Percentiles rank a stretch among this genome's conserved stretches.
Evolutionary conservation across 2,113 vertebrate species (phyloP).

Genomic region (Oncorhynchus keta): DNA sequence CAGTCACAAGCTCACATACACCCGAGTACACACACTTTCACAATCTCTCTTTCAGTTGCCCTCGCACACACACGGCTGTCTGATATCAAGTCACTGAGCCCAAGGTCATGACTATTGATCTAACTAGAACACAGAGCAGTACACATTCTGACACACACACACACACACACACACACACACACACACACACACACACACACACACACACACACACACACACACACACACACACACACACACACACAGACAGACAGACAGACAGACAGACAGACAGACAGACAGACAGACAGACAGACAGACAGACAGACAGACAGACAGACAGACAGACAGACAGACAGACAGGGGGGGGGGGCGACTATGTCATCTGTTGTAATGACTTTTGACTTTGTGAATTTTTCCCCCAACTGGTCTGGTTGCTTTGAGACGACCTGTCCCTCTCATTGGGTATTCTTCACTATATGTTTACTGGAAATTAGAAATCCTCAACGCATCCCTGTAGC

Average conservation of each 20-base stretch:
- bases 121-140: constrained; percentile 20
- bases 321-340: neutral
- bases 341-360: neutral
- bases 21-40: neutral
- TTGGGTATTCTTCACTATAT: constrained; percentile 16
- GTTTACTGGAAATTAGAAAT: constrained; percentile 24
- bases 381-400: no score
- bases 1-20: neutral
- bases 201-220: neutral
- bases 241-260: neutral
- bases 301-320: neutral
- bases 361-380: no score
- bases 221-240: neutral
- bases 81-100: constrained; percentile 22
- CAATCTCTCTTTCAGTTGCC: neutral
- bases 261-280: neutral
- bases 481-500: constrained; percentile 16
- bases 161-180: neutral
- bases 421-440: constrained; percentile 15
- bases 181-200: neutral
- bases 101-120: constrained; percentile 39
- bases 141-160: constrained; percentile 8
- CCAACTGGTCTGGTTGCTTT: neutral
- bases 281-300: neutral
- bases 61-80: constrained; percentile 1